phyloP scores from a whole-genome alignment of 2,888 invertebrate genomes.

The Euplexia lucipara region DNA sequence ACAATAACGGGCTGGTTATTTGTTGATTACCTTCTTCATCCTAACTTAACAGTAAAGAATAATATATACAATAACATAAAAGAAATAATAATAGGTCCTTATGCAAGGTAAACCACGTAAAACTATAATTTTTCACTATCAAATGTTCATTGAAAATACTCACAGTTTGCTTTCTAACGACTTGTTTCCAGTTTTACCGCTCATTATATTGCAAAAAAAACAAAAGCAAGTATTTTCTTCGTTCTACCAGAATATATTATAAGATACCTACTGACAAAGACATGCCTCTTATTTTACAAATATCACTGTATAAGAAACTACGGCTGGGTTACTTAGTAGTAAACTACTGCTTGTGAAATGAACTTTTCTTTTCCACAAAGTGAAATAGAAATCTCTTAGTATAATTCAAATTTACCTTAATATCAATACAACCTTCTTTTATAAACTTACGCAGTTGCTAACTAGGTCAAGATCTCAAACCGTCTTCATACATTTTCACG shows the following conservation, averaged over 20 bases:
- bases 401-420: slow-evolving; percentile 8
- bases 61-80: too few species aligned
- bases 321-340: background rate
- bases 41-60: too few species aligned
- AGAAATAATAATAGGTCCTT: too few species aligned
- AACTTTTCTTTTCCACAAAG: background rate
- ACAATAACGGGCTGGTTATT: too few species aligned
- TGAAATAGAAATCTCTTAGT: slow-evolving; percentile 1
- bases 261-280: background rate
- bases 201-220: slow-evolving; percentile 14
- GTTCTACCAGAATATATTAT: slow-evolving; percentile 14
- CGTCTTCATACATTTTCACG: slow-evolving; percentile 60
- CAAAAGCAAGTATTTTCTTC: background rate
- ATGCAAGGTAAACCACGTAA: too few species aligned
- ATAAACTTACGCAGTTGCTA: slow-evolving; percentile 24
- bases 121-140: slow-evolving; percentile 16
- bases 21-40: too few species aligned
- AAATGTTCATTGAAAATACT: slow-evolving; percentile 20
- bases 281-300: background rate
- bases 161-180: slow-evolving; percentile 1
- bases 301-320: background rate
- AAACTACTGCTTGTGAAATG: background rate
- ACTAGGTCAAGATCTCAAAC: slow-evolving; percentile 62
- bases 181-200: slow-evolving; percentile 20
- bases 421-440: slow-evolving; percentile 29